phyloP scores from a whole-genome alignment of 1,140 invertebrate species.

The Thalassaphorura encarpata region DNA sequence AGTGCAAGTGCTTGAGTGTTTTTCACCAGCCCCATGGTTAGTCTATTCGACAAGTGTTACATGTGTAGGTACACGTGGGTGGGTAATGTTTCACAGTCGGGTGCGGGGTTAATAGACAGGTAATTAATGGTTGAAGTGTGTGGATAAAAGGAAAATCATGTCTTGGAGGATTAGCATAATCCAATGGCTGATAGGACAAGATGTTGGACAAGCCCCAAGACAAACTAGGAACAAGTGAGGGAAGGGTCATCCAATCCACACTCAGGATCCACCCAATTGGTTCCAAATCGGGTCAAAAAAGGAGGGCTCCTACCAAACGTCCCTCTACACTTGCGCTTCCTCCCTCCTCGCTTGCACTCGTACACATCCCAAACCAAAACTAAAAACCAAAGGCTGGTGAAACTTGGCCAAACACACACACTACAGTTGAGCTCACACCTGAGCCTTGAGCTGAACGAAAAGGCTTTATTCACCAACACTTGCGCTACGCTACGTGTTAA shows the following conservation, averaged over 20 bases:
- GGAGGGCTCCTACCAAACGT: conserved; percentile 14
- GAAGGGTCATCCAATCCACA: conserved; percentile 13
- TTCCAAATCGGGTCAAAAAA: conserved; percentile 31
- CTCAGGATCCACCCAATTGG: conserved; percentile 27
- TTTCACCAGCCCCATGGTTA: too few species aligned
- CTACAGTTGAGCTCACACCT: conserved; percentile 23
- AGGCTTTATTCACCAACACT: not conserved
- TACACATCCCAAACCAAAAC: too few species aligned
- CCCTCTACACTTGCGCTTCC: conserved; percentile 18
- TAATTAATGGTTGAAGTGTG: conserved; percentile 32
- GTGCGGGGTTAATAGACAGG: conserved; percentile 28
- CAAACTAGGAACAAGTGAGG: conserved; percentile 32
- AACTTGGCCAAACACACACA: not conserved
- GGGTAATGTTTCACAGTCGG: conserved; percentile 6
- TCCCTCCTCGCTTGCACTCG: not conserved
- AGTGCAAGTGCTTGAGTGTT: too few species aligned
- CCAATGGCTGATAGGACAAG: conserved; percentile 33
- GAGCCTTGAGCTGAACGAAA: conserved; percentile 17
- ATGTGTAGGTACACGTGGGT: conserved; percentile 20
- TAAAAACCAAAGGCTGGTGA: too few species aligned
- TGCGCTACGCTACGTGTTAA: not conserved
- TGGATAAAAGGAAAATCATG: conserved; percentile 32
- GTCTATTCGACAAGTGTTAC: conserved; percentile 23
- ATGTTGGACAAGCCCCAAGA: conserved; percentile 33
- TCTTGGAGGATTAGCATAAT: conserved; percentile 33